Evolutionary conservation across 2,888 invertebrate species (phyloP).

Genomic region (Orthosia cruda): DNA sequence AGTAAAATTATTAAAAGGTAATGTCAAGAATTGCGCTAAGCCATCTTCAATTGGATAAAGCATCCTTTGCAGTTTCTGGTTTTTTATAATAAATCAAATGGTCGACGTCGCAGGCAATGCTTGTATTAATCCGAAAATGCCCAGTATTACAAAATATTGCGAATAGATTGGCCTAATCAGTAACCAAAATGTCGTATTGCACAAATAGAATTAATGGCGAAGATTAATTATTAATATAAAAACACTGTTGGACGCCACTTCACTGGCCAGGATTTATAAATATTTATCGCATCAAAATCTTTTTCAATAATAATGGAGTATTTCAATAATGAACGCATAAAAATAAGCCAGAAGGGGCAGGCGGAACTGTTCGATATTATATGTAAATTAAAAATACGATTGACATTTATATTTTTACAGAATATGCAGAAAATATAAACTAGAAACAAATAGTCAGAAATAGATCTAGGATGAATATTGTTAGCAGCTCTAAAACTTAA

Average conservation of each 20-base stretch:
- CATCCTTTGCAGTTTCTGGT: no score
- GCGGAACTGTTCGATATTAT: slow-evolving; percentile 19
- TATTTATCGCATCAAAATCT: slow-evolving; percentile 29
- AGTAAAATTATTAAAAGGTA: slow-evolving; percentile 2
- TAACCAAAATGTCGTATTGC: slow-evolving; percentile 36
- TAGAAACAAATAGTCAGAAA: slow-evolving; percentile 8
- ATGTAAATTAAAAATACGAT: slow-evolving; percentile 16
- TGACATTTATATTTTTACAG: slow-evolving; percentile 10
- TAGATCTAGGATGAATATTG: background rate
- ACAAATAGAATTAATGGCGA: slow-evolving; percentile 31
- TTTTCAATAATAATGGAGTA: slow-evolving; percentile 23
- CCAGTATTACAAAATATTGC: slow-evolving; percentile 35
- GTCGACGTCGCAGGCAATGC: background rate
- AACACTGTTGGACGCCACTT: slow-evolving; percentile 33
- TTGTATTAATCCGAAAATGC: slow-evolving; percentile 1
- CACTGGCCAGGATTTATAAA: slow-evolving; percentile 34
- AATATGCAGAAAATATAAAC: slow-evolving; percentile 9
- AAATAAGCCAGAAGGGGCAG: slow-evolving; percentile 26
- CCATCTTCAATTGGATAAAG: background rate
- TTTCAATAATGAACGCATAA: slow-evolving; percentile 29
- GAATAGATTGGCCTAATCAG: slow-evolving; percentile 24
- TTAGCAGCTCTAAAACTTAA: background rate
- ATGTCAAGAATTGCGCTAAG: background rate
- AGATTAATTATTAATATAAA: slow-evolving; percentile 20
- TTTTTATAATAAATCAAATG: no score